Evolutionary conservation across 2,113 vertebrate species (phyloP).

Genomic region (Lophochroa leadbeateri): DNA sequence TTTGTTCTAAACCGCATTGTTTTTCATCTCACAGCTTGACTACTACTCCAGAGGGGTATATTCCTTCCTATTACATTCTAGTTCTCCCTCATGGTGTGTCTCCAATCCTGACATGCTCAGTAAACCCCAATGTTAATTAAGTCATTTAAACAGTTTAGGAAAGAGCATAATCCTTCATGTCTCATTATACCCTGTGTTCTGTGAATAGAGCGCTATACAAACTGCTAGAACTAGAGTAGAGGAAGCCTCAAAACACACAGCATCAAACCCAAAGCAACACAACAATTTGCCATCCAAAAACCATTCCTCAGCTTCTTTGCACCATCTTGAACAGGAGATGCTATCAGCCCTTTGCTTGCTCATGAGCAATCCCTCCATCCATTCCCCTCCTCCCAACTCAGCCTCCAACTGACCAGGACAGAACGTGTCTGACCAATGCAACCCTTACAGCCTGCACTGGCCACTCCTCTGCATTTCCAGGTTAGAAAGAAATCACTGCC

Average conservation of each 20-base stretch:
- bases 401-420: not conserved
- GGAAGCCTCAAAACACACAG: not conserved
- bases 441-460: not conserved
- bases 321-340: not conserved
- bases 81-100: not conserved
- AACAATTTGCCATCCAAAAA: not conserved
- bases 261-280: not conserved
- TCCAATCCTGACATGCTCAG: not conserved
- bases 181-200: not conserved
- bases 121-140: slow-evolving; percentile 3
- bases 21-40: not conserved
- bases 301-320: not conserved
- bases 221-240: not conserved
- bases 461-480: not conserved
- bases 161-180: not conserved
- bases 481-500: fast-evolving
- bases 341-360: too few relatives aligned
- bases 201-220: not conserved
- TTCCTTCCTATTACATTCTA: not conserved
- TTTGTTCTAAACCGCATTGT: not conserved
- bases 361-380: fast-evolving
- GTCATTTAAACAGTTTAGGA: not conserved
- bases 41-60: not conserved
- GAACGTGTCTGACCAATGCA: fast-evolving
- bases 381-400: not conserved